Evolutionary conservation across 2,888 invertebrate genomes (phyloP).

Genomic region (Melikaiella ostensackeni): DNA sequence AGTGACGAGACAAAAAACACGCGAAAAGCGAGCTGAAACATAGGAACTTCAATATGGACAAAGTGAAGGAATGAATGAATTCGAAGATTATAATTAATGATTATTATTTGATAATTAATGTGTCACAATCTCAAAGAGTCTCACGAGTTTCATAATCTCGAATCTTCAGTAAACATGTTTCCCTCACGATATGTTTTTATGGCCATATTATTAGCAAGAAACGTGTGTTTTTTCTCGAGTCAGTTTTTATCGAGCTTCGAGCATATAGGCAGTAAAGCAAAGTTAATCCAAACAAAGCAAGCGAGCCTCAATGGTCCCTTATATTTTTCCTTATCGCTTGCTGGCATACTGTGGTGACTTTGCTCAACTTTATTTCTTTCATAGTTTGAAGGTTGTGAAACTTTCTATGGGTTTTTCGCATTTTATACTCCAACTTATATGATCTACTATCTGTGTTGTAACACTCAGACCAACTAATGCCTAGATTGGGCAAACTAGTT

Average conservation of each 20-base stretch:
- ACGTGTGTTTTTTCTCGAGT: not conserved
- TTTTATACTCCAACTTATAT: not conserved
- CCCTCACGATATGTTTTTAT: conserved; percentile 20
- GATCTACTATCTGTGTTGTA: too few relatives aligned
- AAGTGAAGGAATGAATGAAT: too few relatives aligned
- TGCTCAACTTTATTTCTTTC: not conserved
- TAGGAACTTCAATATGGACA: too few relatives aligned
- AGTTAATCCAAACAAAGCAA: conserved; percentile 35
- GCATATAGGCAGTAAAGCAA: conserved; percentile 25
- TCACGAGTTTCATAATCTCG: too few relatives aligned
- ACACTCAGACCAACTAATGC: too few relatives aligned
- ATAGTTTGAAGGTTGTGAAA: not conserved
- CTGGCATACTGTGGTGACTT: conserved; percentile 28
- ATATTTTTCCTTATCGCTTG: conserved; percentile 26
- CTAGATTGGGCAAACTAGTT: too few relatives aligned
- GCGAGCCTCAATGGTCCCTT: conserved; percentile 20
- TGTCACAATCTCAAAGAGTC: too few relatives aligned
- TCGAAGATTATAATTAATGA: too few relatives aligned
- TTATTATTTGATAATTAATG: too few relatives aligned
- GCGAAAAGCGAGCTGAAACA: too few relatives aligned
- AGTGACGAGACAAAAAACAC: too few relatives aligned
- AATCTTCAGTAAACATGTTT: conserved; percentile 8
- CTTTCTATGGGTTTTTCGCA: not conserved
- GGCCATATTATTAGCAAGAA: conserved; percentile 19
- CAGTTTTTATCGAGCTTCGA: conserved; percentile 15